phyloP scores from a whole-genome alignment of 2,797 vertebrate genomes.

The Malurus leucopterus region DNA sequence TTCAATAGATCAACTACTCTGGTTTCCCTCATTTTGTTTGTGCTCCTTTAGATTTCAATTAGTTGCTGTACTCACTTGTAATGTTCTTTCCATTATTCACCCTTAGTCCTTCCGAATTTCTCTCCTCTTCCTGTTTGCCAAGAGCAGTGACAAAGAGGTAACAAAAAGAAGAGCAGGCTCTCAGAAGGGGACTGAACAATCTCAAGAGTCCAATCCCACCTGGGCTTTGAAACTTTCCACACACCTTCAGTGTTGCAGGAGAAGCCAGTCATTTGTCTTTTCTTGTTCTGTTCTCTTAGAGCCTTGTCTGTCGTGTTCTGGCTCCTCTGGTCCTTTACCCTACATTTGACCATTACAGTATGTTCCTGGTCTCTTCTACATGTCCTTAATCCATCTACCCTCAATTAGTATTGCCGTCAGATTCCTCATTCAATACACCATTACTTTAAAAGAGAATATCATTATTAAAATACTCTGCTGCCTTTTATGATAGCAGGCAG shows the following conservation, averaged over 20 bases:
- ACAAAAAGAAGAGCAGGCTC: background rate
- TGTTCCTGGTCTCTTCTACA: background rate
- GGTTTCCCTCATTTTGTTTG: background rate
- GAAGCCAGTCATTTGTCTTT: background rate
- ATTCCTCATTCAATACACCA: background rate
- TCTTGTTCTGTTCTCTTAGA: background rate
- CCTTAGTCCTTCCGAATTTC: background rate
- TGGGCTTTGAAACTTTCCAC: background rate
- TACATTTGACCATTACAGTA: background rate
- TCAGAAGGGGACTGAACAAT: background rate
- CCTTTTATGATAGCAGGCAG: conserved; percentile 17
- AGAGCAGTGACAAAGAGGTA: background rate
- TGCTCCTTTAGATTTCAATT: background rate
- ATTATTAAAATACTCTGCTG: conserved; percentile 11
- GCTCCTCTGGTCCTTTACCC: background rate
- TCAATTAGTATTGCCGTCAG: background rate
- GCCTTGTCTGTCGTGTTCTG: background rate
- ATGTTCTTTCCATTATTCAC: background rate
- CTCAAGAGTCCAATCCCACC: background rate
- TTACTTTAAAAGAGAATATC: background rate
- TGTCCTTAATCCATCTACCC: conserved; percentile 2
- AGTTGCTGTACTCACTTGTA: background rate
- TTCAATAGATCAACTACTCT: background rate
- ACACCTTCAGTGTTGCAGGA: background rate
- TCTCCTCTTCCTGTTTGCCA: background rate